phyloP scores from a whole-genome alignment of 2,797 vertebrate genomes.

The Lycodopsis pacificus region DNA sequence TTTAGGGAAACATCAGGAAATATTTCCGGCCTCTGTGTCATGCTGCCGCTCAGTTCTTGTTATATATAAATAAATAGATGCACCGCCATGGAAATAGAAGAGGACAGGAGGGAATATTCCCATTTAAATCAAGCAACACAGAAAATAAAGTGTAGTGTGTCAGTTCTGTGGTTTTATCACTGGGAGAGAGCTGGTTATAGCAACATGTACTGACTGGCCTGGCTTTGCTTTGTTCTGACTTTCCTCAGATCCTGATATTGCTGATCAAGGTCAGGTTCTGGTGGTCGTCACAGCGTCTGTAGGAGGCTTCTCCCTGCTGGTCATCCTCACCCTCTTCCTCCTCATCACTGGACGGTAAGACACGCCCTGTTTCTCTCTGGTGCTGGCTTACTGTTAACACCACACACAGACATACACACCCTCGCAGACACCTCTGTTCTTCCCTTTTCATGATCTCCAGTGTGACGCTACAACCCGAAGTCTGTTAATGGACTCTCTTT shows the following conservation, averaged over 20 bases:
- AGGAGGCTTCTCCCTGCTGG: constrained; percentile 94
- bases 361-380: neutral
- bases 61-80: neutral
- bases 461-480: constrained; percentile 59
- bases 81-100: neutral
- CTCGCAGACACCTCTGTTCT: constrained; percentile 11
- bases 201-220: neutral
- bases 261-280: constrained; percentile 95
- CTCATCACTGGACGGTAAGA: constrained; percentile 97
- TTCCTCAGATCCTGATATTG: constrained; percentile 91
- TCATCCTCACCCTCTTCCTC: constrained; percentile 98
- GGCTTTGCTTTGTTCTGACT: constrained; percentile 9
- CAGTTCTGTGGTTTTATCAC: neutral
- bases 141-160: neutral
- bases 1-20: neutral
- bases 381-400: constrained; percentile 9
- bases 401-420: constrained; percentile 15
- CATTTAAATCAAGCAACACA: constrained; percentile 1
- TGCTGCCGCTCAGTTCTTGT: neutral
- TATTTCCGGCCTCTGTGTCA: neutral
- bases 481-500: constrained; percentile 78
- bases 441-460: constrained; percentile 61
- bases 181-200: constrained; percentile 2
- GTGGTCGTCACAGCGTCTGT: constrained; percentile 97
- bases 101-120: neutral